A percentile compares a stretch with the other conserved stretches of the same genome.
phyloP scores from a whole-genome alignment of 1,140 invertebrate genomes.

The Camponotus floridanus region DNA sequence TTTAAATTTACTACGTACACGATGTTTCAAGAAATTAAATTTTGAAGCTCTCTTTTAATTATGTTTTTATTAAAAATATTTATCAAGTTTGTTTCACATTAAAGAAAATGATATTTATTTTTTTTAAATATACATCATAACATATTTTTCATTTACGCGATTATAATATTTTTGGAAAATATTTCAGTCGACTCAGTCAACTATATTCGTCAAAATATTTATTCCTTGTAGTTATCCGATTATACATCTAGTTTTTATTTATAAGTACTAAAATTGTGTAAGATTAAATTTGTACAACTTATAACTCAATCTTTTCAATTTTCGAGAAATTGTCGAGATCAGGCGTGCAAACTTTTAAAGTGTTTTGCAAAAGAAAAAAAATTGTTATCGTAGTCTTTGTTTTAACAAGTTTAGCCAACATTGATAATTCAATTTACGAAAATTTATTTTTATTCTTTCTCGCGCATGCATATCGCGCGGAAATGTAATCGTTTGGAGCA shows the following conservation, averaged over 20 bases:
- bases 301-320: not conserved
- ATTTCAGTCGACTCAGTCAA: too few relatives aligned
- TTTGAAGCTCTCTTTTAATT: not conserved
- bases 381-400: not conserved
- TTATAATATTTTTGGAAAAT: too few relatives aligned
- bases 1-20: not conserved
- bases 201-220: not conserved
- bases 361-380: not conserved
- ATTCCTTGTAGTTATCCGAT: not conserved
- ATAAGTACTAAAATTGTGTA: not conserved
- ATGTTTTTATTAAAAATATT: not conserved
- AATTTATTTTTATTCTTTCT: constrained; percentile 1
- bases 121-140: not conserved
- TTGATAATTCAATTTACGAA: constrained; percentile 1
- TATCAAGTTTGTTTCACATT: not conserved
- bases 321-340: not conserved
- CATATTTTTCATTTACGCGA: too few relatives aligned
- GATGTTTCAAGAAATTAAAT: not conserved
- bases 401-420: not conserved
- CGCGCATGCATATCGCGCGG: not conserved
- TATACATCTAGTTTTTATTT: not conserved
- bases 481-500: constrained; percentile 14
- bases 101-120: not conserved
- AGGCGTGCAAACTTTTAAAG: not conserved
- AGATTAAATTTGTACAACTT: not conserved